A percentile compares a stretch with the other conserved stretches of the same genome.
Evolutionary conservation across 2,113 vertebrate genomes (phyloP).

Genomic region (Trematomus loennbergii): DNA sequence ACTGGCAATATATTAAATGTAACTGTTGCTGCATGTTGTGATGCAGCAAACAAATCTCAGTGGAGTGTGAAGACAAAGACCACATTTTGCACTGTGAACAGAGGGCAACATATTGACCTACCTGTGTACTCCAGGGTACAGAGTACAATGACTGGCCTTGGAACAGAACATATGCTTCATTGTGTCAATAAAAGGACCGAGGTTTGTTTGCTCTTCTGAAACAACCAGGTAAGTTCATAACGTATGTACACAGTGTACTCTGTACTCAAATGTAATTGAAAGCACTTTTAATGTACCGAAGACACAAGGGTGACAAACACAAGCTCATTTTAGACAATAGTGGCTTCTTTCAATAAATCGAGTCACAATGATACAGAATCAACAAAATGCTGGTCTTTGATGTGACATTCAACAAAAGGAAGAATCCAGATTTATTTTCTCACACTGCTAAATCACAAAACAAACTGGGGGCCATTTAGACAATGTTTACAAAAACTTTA

Average conservation of each 20-base stretch:
- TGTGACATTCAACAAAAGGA: not conserved
- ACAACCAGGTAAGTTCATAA: not conserved
- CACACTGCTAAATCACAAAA: not conserved
- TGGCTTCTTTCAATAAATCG: not conserved
- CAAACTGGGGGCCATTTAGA: not conserved
- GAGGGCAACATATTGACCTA: conserved; percentile 7
- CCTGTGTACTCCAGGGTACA: conserved; percentile 18
- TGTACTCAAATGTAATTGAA: not conserved
- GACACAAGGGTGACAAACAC: not conserved
- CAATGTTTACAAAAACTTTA: not conserved
- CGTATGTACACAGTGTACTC: not conserved
- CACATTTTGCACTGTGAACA: conserved; percentile 16
- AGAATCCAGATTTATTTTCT: not conserved
- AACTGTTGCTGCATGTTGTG: conserved; percentile 5
- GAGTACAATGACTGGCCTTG: conserved; percentile 34
- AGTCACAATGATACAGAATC: not conserved
- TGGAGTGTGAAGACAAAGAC: conserved; percentile 29
- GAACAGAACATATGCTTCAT: conserved; percentile 19
- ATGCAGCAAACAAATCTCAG: conserved; percentile 29
- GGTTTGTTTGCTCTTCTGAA: conserved; percentile 10
- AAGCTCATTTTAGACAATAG: not conserved
- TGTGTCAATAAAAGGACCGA: conserved; percentile 21
- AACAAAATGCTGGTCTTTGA: not conserved
- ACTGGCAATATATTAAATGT: not conserved
- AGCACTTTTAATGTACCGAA: not conserved